These are phyloP conservation scores for Perca flavescens DNA, from an alignment of 2,113 vertebrate genomes.

Conservation along the genomic window DNA sequence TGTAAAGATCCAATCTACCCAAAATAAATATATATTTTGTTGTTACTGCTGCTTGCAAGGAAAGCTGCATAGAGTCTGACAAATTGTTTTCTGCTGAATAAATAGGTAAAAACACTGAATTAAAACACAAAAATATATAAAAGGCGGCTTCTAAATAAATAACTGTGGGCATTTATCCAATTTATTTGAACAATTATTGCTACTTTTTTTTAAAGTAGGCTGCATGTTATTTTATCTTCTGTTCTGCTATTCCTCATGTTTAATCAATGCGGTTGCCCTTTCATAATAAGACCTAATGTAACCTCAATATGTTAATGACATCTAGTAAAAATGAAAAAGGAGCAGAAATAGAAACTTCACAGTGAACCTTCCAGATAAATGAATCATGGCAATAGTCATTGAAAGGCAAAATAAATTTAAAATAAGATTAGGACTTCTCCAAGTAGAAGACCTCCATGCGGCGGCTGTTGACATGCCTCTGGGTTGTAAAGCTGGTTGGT, in stretches of 20 bases:
- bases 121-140: background rate
- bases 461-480: slow-evolving; percentile 24
- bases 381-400: slow-evolving; percentile 1
- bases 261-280: background rate
- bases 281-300: background rate
- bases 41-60: slow-evolving; percentile 13
- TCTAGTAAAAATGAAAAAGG: background rate
- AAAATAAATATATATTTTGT: slow-evolving; percentile 37
- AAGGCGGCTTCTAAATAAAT: background rate
- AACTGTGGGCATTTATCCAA: background rate
- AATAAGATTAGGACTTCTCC: slow-evolving; percentile 48
- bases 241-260: background rate
- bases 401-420: background rate
- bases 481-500: background rate
- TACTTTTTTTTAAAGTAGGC: background rate
- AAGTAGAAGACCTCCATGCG: slow-evolving; percentile 74
- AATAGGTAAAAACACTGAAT: slow-evolving; percentile 10
- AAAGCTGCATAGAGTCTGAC: background rate
- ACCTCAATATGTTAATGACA: background rate
- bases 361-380: background rate
- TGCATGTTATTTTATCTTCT: background rate
- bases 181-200: slow-evolving; percentile 17
- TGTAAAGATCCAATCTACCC: slow-evolving; percentile 11
- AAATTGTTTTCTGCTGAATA: background rate
- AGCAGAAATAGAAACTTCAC: background rate